phyloP scores from a whole-genome alignment of 2,888 invertebrate genomes.

The Helobdella robusta region DNA sequence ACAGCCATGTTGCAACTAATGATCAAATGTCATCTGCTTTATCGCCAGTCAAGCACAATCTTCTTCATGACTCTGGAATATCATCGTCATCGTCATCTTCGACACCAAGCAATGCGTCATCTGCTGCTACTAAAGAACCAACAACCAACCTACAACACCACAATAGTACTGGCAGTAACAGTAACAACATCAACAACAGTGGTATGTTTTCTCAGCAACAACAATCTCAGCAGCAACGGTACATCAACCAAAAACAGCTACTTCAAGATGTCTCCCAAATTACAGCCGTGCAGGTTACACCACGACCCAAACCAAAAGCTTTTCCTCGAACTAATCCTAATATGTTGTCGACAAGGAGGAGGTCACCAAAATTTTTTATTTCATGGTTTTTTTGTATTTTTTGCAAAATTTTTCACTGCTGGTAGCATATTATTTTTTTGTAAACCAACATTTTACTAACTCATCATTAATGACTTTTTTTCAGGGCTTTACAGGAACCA shows the following conservation, averaged over 20 bases:
- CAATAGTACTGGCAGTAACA: too few species aligned
- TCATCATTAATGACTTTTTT: background rate
- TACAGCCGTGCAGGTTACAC: slow-evolving; percentile 36
- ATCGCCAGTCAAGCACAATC: slow-evolving; percentile 19
- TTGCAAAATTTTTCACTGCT: too few species aligned
- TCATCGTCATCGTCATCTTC: slow-evolving; percentile 14
- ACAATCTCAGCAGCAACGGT: slow-evolving; percentile 6
- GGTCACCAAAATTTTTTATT: too few species aligned
- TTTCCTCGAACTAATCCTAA: slow-evolving; percentile 49
- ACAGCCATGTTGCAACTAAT: too few species aligned
- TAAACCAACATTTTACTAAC: background rate
- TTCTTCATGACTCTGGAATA: slow-evolving; percentile 17
- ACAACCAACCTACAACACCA: too few species aligned
- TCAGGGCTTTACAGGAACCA: slow-evolving; percentile 9
- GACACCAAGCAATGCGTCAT: slow-evolving; percentile 5
- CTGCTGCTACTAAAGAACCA: background rate
- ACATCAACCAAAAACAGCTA: background rate
- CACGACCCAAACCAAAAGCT: slow-evolving; percentile 41
- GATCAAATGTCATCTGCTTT: too few species aligned
- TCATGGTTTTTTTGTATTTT: too few species aligned
- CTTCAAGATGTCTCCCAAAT: slow-evolving; percentile 36
- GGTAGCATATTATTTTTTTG: too few species aligned
- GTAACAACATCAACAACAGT: too few species aligned
- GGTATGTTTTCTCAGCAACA: too few species aligned
- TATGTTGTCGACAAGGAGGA: slow-evolving; percentile 43